Evolutionary conservation across 2,113 vertebrate genomes (phyloP).

Genomic region (Embiotoca jacksoni): DNA sequence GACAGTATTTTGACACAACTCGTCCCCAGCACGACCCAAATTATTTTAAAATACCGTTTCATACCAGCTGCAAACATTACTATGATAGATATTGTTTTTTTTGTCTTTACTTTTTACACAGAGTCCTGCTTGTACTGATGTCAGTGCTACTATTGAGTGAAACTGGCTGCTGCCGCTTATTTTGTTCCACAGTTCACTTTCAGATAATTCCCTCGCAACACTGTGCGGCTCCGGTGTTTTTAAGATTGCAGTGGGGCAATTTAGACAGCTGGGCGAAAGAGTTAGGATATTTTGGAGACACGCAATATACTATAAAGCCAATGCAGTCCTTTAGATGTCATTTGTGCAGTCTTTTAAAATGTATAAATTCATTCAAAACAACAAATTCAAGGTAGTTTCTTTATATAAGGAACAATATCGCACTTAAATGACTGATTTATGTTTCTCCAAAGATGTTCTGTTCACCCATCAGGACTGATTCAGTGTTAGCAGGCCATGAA

Average conservation of each 20-base stretch:
- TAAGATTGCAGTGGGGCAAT: conserved; percentile 1
- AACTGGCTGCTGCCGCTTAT: conserved; percentile 6
- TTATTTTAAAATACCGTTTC: neutral
- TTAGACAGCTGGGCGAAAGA: neutral
- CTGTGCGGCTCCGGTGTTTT: conserved; percentile 5
- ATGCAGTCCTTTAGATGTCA: no score
- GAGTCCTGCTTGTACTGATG: neutral
- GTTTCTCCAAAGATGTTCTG: neutral
- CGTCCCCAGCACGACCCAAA: neutral
- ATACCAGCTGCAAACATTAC: neutral
- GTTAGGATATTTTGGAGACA: no score
- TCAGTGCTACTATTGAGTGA: neutral
- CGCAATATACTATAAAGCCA: no score
- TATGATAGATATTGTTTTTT: no score
- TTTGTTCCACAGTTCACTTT: conserved; percentile 20
- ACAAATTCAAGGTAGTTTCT: neutral
- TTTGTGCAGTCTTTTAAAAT: no score
- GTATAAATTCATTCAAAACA: no score
- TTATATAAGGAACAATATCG: neutral
- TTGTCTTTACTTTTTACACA: neutral
- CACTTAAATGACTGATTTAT: neutral
- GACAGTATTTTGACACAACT: neutral
- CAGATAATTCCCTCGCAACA: neutral
- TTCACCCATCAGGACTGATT: neutral
- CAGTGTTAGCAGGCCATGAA: neutral